Conservation (phyloP, 1,140 invertebrate species). For the Pseudomyrmex dendroicus region DNA sequence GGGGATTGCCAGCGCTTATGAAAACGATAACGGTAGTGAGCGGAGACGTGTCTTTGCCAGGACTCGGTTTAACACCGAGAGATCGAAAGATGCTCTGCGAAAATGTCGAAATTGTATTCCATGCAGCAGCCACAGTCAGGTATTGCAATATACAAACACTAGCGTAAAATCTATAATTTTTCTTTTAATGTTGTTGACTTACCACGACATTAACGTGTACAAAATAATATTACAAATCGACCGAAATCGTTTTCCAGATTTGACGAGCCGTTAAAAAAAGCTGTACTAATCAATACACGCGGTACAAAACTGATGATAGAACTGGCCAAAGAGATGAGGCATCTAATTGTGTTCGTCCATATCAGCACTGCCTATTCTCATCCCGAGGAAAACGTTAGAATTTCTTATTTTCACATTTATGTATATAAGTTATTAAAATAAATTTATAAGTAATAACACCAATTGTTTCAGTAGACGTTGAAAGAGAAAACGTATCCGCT, state of each 20-base stretch:
- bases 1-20: slow-evolving; percentile 86
- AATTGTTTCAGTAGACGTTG: slow-evolving; percentile 83
- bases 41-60: slow-evolving; percentile 91
- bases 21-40: slow-evolving; percentile 89
- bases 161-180: background rate
- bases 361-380: slow-evolving; percentile 89
- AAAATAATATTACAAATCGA: background rate
- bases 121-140: slow-evolving; percentile 94
- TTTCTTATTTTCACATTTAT: background rate
- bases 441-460: slow-evolving; percentile 77
- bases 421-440: slow-evolving; percentile 16
- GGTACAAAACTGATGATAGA: slow-evolving; percentile 91
- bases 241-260: slow-evolving; percentile 85
- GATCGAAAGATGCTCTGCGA: slow-evolving; percentile 89
- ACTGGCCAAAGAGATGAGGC: slow-evolving; percentile 91
- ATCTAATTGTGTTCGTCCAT: slow-evolving; percentile 87
- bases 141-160: slow-evolving; percentile 63
- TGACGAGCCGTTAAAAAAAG: slow-evolving; percentile 88
- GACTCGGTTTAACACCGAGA: slow-evolving; percentile 88
- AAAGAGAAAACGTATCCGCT: slow-evolving; percentile 88
- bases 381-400: slow-evolving; percentile 83
- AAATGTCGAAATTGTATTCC: slow-evolving; percentile 93
- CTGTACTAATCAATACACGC: slow-evolving; percentile 90
- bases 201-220: background rate
- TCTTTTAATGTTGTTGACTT: background rate